Percentiles rank a stretch among this genome's conserved stretches.
phyloP scores from a whole-genome alignment of 2,113 vertebrate genomes.

The Labeo catla region DNA sequence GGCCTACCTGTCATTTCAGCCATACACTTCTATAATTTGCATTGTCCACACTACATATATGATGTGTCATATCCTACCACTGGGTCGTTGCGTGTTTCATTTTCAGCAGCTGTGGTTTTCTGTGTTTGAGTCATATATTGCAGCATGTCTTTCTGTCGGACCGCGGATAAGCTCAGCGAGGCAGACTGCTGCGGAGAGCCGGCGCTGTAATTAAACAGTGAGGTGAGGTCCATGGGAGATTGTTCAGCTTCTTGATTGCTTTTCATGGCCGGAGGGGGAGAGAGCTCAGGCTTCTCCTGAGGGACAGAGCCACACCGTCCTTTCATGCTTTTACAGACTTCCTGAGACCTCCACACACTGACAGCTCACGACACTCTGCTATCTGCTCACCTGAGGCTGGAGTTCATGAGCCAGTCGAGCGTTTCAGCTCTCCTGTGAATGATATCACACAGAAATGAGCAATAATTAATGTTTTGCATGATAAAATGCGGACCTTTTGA shows the following conservation, averaged over 20 bases:
- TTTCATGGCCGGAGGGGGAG: slow-evolving; percentile 75
- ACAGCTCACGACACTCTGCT: not conserved
- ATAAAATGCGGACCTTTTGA: not conserved
- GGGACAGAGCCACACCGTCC: slow-evolving; percentile 64
- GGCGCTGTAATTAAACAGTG: slow-evolving; percentile 79
- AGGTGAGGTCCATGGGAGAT: slow-evolving; percentile 78
- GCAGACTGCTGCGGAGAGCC: slow-evolving; percentile 57
- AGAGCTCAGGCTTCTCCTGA: slow-evolving; percentile 71
- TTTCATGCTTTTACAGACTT: slow-evolving; percentile 33
- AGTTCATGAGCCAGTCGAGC: not conserved
- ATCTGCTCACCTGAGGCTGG: not conserved
- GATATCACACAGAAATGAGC: not conserved
- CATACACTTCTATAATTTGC: not conserved
- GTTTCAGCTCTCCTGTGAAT: not conserved
- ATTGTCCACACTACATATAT: not conserved
- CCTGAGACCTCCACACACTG: slow-evolving; percentile 10
- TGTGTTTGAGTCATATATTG: slow-evolving; percentile 31
- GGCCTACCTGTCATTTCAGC: not conserved
- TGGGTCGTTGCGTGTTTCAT: not conserved
- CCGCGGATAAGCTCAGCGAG: slow-evolving; percentile 55
- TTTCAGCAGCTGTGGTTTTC: not conserved
- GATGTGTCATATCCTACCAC: not conserved
- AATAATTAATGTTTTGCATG: not conserved
- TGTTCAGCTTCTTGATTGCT: slow-evolving; percentile 76
- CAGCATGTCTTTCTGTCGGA: slow-evolving; percentile 36